phyloP scores from a whole-genome alignment of 2,797 vertebrate genomes.

The Ctenochaetus hawaiiensis region DNA sequence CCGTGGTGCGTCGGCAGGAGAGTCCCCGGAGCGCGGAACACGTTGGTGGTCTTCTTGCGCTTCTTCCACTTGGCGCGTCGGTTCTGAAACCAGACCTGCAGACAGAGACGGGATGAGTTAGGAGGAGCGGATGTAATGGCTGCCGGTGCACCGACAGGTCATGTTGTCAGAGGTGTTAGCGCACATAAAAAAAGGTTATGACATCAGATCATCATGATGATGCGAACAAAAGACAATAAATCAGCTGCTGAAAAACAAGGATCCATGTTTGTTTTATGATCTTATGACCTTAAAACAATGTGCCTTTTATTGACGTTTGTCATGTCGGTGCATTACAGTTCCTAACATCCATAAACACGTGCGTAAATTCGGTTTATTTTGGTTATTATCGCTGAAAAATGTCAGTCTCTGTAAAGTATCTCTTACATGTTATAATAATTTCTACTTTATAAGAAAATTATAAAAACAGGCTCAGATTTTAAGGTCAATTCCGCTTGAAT shows the following conservation, averaged over 20 bases:
- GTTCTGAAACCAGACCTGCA: conserved; percentile 98
- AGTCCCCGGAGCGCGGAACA: conserved; percentile 95
- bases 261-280: not conserved
- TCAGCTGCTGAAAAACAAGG: conserved; percentile 12
- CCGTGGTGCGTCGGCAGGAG: conserved; percentile 92
- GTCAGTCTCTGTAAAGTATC: not conserved
- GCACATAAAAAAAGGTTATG: conserved; percentile 33
- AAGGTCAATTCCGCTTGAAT: not conserved
- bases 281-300: not conserved
- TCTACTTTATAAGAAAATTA: not conserved
- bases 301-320: not conserved
- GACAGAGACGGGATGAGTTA: conserved; percentile 31
- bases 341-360: not conserved
- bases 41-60: conserved; percentile 99
- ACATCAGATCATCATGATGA: conserved; percentile 27
- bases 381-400: not conserved
- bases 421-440: not conserved
- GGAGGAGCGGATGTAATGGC: conserved; percentile 37
- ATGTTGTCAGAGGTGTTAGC: conserved; percentile 2
- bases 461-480: not conserved
- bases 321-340: not conserved
- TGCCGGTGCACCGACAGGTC: conserved; percentile 9
- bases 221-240: conserved; percentile 34
- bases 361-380: not conserved
- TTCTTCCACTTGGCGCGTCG: conserved; percentile 98